These are phyloP conservation scores for Pseudomyrmex cubaensis DNA, from an alignment of 1,140 invertebrate species.

Conservation along the genomic window DNA sequence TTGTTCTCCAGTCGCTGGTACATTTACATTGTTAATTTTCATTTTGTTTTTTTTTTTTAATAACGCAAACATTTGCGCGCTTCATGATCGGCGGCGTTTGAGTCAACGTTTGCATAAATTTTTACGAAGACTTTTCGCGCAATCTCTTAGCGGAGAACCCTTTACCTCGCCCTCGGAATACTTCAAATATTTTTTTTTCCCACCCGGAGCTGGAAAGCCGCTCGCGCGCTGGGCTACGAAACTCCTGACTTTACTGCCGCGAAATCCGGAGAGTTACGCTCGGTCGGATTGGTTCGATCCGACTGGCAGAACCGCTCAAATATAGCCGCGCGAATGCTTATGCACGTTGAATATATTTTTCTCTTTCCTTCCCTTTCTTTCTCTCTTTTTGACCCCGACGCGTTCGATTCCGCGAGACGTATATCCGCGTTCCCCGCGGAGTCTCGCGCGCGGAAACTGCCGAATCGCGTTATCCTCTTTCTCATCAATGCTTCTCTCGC, in stretches of 20 bases:
- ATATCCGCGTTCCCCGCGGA: neutral
- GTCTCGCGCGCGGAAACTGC: neutral
- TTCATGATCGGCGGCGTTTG: conserved; percentile 8
- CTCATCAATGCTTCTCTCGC: neutral
- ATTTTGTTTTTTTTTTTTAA: neutral
- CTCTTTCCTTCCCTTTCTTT: neutral
- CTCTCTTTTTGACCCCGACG: neutral
- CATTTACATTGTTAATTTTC: neutral
- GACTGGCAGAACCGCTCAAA: conserved; percentile 34
- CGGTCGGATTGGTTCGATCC: conserved; percentile 49
- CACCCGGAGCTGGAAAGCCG: conserved; percentile 30
- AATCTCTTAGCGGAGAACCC: conserved; percentile 22
- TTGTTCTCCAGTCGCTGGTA: too few species aligned
- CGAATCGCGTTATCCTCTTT: conserved; percentile 23
- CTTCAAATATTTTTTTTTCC: conserved; percentile 34
- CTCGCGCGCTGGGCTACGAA: conserved; percentile 25
- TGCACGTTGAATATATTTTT: neutral
- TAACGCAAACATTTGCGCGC: neutral
- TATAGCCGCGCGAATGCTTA: conserved; percentile 42
- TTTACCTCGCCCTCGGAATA: neutral
- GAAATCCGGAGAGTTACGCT: conserved; percentile 50
- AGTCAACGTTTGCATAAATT: conserved; percentile 14
- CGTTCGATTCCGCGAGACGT: neutral
- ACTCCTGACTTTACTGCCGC: conserved; percentile 48
- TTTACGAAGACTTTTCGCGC: neutral